Base-by-base conservation (phyloP, 1,140 invertebrate species). In the Episyrphus balteatus region DNA sequence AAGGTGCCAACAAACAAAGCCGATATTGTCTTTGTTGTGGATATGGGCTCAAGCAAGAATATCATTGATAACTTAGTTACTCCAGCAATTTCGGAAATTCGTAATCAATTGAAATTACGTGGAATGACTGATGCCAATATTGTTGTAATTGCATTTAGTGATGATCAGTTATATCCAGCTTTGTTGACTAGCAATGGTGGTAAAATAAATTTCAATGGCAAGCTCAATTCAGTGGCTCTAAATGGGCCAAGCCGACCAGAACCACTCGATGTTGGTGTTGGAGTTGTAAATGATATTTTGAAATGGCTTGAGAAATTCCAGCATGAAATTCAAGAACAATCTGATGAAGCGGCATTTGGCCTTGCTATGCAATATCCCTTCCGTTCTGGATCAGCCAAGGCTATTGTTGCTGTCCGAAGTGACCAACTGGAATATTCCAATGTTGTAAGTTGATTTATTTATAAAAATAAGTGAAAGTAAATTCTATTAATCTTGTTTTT, bases 11-110 rank as follows among this genome's bases (percentile, higher is more conserved):
- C 72, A 37, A 84, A 82, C 47, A 71, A 83, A 51, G 85, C 83
- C 9, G 86, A 88, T 55, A 71, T 88, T 49, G 66, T 88, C 6
- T 69, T 88, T 32, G 71, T 82, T 7, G 72, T 87, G n/a, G 84
- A 88, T 48, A 66, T 79, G 66, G 56, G 62, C 57, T 36, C 77
- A 50, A 57, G 18, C 1, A 46, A 70, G 42, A 11, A n/a, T 17
- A 45, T 71, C 0, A 56, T 73, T 30, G 61, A 61, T 13, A 63
- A 71, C 15, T 53, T 73, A 2, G 54, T 74, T 15, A 59, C 70
- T 11, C 60, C 66, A 0, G 46, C 65, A 0, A 55, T 73, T 9
- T 58, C 51, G 5, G 61, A 73, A 42, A 45, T 75, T 1, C 62
- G 55, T 11, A 66, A 63, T 18, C 64, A 68, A 15, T 59, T 74